These are phyloP conservation scores for Spermophilus dauricus DNA, from an alignment of 2,113 vertebrate species.

Conservation along the genomic window DNA sequence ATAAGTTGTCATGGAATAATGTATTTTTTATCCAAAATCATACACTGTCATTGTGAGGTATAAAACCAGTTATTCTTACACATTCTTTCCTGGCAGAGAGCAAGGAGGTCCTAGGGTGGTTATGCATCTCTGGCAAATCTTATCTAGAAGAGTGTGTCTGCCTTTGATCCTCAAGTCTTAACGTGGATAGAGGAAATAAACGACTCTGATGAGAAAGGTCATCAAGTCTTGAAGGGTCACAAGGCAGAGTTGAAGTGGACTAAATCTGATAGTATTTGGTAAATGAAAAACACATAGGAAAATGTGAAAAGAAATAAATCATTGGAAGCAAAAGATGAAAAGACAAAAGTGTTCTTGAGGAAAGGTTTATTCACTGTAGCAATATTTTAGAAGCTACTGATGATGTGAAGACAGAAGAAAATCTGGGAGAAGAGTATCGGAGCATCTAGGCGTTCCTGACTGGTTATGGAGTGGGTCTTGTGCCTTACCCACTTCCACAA, in stretches of 20 bases:
- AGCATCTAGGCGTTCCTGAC: background rate
- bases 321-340: background rate
- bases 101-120: background rate
- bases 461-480: background rate
- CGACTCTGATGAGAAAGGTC: background rate
- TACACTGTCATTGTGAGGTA: background rate
- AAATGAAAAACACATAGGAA: background rate
- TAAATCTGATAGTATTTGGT: background rate
- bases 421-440: background rate
- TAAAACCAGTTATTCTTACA: constrained; percentile 54
- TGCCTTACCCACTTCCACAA: background rate
- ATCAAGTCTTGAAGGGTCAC: background rate
- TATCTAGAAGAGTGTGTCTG: background rate
- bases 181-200: background rate
- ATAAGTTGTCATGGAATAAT: background rate
- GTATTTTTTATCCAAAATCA: background rate
- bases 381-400: background rate
- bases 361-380: background rate
- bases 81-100: constrained; percentile 33
- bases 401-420: background rate
- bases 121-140: background rate
- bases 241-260: background rate
- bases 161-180: constrained; percentile 3
- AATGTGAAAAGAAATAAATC: background rate
- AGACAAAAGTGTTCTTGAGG: background rate